A percentile compares a stretch with the other conserved stretches of the same genome.
phyloP scores from a whole-genome alignment of 2,888 invertebrate genomes.

The Spisula subtruncata region DNA sequence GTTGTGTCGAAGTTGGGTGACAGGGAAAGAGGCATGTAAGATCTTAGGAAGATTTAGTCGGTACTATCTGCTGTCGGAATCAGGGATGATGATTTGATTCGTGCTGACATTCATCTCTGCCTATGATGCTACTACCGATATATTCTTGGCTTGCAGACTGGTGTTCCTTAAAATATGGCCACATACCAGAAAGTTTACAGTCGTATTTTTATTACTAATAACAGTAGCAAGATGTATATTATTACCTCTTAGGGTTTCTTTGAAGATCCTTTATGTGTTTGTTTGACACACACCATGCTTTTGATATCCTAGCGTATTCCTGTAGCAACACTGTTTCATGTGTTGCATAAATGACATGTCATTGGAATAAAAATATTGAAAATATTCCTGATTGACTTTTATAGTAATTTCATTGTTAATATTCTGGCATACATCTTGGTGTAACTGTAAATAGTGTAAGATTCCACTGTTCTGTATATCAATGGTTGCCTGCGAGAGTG shows the following conservation, averaged over 20 bases:
- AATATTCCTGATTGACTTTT: too few relatives aligned
- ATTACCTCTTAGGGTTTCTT: not conserved
- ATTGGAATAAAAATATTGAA: too few relatives aligned
- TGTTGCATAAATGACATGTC: too few relatives aligned
- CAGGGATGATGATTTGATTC: conserved; percentile 30
- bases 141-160: conserved; percentile 41
- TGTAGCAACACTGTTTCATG: too few relatives aligned
- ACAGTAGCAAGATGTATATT: not conserved
- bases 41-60: conserved; percentile 23
- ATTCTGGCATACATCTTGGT: too few relatives aligned
- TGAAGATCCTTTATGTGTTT: not conserved
- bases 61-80: conserved; percentile 37
- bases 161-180: conserved; percentile 39
- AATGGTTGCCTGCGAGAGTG: too few relatives aligned
- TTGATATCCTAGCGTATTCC: too few relatives aligned
- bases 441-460: too few relatives aligned
- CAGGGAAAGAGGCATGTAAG: conserved; percentile 26
- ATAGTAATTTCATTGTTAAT: too few relatives aligned
- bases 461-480: too few relatives aligned
- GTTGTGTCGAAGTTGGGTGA: conserved; percentile 33
- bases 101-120: conserved; percentile 35
- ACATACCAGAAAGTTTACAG: conserved; percentile 31
- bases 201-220: not conserved
- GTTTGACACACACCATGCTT: too few relatives aligned
- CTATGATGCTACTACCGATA: conserved; percentile 32